Evolutionary conservation across 2,113 vertebrate genomes (phyloP).

Genomic region (Motacilla alba): DNA sequence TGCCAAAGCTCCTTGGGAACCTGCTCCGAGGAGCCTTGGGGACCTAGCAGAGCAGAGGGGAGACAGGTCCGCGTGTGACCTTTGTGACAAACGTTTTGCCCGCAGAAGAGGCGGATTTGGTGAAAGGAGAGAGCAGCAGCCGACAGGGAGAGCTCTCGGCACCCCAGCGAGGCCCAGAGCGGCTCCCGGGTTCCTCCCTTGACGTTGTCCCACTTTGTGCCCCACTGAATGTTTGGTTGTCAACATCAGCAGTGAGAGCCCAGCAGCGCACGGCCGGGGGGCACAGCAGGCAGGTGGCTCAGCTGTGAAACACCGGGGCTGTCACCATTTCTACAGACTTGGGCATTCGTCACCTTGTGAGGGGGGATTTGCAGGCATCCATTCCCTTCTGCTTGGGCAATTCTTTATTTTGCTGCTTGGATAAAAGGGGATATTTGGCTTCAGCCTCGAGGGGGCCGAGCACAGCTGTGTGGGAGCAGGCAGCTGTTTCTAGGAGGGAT

Average conservation of each 20-base stretch:
- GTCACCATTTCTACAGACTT: not conserved
- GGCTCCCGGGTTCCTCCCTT: rapidly evolving
- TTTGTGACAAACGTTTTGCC: not conserved
- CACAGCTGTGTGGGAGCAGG: not conserved
- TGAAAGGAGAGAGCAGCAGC: not conserved
- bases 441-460: not conserved
- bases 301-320: not conserved
- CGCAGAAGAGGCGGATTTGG: not conserved
- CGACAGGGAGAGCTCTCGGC: conserved; percentile 24
- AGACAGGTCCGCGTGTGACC: rapidly evolving
- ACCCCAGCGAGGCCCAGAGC: not conserved
- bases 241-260: not conserved
- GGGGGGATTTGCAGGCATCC: not conserved
- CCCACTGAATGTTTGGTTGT: not conserved
- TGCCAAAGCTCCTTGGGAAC: conserved; percentile 74
- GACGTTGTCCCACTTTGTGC: not conserved
- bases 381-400: not conserved
- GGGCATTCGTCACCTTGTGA: not conserved
- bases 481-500: not conserved
- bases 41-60: conserved; percentile 34
- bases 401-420: not conserved
- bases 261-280: not conserved
- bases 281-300: not conserved
- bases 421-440: not conserved
- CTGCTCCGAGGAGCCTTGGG: conserved; percentile 67